Percentiles rank a stretch among this genome's conserved stretches.
Evolutionary conservation across 2,888 invertebrate species (phyloP).

Genomic region (Polietes domitor): DNA sequence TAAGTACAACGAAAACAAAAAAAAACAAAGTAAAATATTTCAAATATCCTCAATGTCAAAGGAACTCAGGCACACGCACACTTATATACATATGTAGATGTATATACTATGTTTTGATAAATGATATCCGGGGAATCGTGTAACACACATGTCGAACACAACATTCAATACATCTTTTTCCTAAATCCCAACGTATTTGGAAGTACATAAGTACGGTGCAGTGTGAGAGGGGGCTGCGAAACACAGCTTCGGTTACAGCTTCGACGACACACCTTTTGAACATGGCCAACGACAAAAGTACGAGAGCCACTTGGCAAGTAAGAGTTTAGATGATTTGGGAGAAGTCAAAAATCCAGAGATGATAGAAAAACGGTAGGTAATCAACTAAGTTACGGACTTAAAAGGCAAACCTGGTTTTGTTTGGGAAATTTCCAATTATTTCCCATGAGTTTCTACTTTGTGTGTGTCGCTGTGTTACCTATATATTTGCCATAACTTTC

Average conservation of each 20-base stretch:
- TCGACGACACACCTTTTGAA: background rate
- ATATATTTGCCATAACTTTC: background rate
- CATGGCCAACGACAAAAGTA: background rate
- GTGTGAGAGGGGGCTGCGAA: background rate
- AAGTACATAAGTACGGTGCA: background rate
- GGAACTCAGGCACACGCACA: background rate
- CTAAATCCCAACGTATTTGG: background rate
- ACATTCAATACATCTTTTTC: background rate
- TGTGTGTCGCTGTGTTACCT: no score
- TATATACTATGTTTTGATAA: no score
- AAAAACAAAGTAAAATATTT: slow-evolving; percentile 8
- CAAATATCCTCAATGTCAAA: slow-evolving; percentile 14
- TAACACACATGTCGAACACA: slow-evolving; percentile 13
- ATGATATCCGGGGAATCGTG: slow-evolving; percentile 24
- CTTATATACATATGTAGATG: background rate
- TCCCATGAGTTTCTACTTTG: no score
- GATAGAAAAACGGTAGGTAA: no score
- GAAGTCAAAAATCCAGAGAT: no score
- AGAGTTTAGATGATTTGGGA: no score
- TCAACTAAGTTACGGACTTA: no score
- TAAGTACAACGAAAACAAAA: no score
- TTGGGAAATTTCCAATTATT: no score
- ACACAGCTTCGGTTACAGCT: no score
- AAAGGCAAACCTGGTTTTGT: no score
- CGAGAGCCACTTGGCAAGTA: background rate